Base-by-base conservation (phyloP, 2,888 invertebrate species). In the Ornithoptera alexandrae region DNA sequence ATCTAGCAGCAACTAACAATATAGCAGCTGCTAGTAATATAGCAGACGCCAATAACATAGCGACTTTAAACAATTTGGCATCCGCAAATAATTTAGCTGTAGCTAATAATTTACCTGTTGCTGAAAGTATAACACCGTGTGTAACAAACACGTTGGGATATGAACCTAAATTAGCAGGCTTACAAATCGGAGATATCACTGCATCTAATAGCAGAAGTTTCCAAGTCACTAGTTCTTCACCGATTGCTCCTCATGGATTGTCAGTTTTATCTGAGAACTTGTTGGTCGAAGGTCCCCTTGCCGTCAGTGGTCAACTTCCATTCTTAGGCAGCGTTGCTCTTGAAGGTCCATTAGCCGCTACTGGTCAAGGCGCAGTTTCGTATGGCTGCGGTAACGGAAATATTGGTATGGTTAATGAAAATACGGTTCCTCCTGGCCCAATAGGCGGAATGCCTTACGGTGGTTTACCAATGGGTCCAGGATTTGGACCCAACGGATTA, bases 331-430 rank as follows among this genome's bases (percentile, higher is more conserved):
- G 81, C 2, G 81, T 84, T 22, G 74, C 76, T 15, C 68, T 84
- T 12, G 84, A 84, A 60, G 85, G 84, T 15, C 61, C 78, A 0
- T 66, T 84, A 10, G 78, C 80, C 12, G 75, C 79, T 0, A 56
- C 72, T 22, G 84, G 85, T 0, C 74, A 71, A 15, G 78, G 83
- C 58, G 75, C 76, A 17, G 80, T 77, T n/a, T 69, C 76, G 0
- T 76, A 77, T 30, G 73, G 69, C 5, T 74, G 75, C 36, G 78
- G 78, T 0, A 74, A 73, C 62, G 75, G 77, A 3, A 74, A 74
- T 42, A 71, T 78, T n/a, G 78, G 76, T 0, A 74, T 77, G 10
- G 67, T 71, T 6, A 73, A 73, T 24, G 76, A 77, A 61, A 72
- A 69, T 46, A 15, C 50, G 15, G 71, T 70, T 22, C 72, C 67